These are phyloP conservation scores for Cacatua alba DNA, from an alignment of 2,113 vertebrate genomes.

Conservation along the genomic window DNA sequence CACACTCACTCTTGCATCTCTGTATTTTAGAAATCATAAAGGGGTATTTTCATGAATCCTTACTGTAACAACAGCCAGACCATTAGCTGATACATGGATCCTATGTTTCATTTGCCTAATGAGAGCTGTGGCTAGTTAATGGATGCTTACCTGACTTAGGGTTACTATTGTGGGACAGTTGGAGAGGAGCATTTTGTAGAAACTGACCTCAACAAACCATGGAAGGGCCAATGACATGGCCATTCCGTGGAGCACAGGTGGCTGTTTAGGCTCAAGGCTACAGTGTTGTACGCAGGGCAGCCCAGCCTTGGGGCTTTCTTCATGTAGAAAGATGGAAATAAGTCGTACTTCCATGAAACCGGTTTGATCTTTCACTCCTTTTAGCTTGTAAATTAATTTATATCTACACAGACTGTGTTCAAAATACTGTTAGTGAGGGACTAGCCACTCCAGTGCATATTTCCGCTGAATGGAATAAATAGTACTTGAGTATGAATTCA, in stretches of 20 bases:
- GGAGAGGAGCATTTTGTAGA: neutral
- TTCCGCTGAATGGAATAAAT: neutral
- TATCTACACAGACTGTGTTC: neutral
- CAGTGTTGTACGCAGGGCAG: neutral
- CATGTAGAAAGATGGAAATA: neutral
- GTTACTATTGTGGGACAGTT: neutral
- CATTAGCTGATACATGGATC: neutral
- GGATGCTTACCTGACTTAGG: neutral
- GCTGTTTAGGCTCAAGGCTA: neutral
- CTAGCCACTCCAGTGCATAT: neutral
- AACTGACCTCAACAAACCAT: neutral
- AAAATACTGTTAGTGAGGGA: neutral
- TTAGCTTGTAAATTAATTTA: neutral
- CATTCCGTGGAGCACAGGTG: neutral
- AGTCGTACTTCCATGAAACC: neutral
- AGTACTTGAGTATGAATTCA: conserved; percentile 16
- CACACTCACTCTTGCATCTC: neutral
- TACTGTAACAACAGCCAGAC: neutral
- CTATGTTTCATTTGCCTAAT: neutral
- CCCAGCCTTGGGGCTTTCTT: neutral
- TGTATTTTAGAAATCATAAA: neutral
- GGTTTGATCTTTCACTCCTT: neutral
- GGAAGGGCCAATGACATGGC: neutral
- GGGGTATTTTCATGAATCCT: neutral
- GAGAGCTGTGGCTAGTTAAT: neutral